Percentiles rank a stretch among this genome's conserved stretches.
Evolutionary conservation across 2,888 invertebrate species (phyloP).

Genomic region (Pterostichus niger): DNA sequence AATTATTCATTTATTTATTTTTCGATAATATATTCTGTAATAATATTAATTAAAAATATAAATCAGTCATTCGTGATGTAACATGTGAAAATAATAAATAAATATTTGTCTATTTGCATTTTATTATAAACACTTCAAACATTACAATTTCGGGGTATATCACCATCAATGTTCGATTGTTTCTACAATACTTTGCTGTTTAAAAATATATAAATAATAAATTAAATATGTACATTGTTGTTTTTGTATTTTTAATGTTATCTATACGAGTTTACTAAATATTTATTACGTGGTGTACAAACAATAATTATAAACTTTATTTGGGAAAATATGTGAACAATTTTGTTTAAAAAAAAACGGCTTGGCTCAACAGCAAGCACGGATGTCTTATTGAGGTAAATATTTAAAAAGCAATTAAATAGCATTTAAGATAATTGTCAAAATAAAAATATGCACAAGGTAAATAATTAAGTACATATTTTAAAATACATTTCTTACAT

Average conservation of each 20-base stretch:
- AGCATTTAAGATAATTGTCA: slow-evolving; percentile 25
- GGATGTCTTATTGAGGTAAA: neutral
- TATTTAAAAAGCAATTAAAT: slow-evolving; percentile 46
- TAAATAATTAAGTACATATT: too few relatives aligned
- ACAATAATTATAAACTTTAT: slow-evolving; percentile 4
- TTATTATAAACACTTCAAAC: slow-evolving; percentile 19
- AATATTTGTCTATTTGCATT: slow-evolving; percentile 30
- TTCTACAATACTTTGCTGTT: neutral
- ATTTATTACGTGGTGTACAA: neutral
- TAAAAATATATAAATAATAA: slow-evolving; percentile 3
- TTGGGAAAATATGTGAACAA: neutral
- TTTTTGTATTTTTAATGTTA: slow-evolving; percentile 3
- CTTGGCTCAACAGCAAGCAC: neutral
- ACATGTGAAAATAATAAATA: slow-evolving; percentile 45
- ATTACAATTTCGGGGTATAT: neutral
- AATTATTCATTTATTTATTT: slow-evolving; percentile 39
- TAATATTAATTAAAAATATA: slow-evolving; percentile 39
- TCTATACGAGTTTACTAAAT: neutral
- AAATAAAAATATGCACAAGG: neutral
- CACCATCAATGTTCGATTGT: neutral
- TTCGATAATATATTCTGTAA: slow-evolving; percentile 40
- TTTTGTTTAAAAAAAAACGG: slow-evolving; percentile 28
- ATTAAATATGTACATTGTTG: neutral
- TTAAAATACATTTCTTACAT: too few relatives aligned
- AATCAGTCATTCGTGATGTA: slow-evolving; percentile 31